Base-by-base conservation (phyloP, 1,140 invertebrate genomes). In the Danaus melanippus region DNA sequence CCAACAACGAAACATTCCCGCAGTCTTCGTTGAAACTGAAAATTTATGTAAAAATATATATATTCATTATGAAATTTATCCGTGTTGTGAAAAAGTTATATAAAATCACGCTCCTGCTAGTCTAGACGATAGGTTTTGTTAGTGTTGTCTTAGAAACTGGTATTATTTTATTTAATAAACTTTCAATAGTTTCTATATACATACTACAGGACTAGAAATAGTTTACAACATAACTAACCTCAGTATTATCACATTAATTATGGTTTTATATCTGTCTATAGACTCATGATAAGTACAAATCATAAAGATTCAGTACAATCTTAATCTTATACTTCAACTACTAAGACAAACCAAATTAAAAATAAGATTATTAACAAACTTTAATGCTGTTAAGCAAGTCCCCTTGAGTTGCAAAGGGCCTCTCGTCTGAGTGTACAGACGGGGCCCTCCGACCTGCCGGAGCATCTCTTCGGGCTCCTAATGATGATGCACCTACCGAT, bases 381-480 rank as follows among this genome's bases (percentile, higher is more conserved):
- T 86, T 86, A 11, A 86, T 81, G 52, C 80, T 79, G 50, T 86
- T 86, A 0, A 86, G 67, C 69, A 86, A 65, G 41, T 86, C 83
- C 6, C 80, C 83, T 49, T 86, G 83, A 10, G 83, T 86, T 2
- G 80, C 80, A 0, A 71, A 11, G 0, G 72, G 71, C 0, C 82
- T 66, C 49, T 83, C 79, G 40, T 83, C 82, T n/a, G 82, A 85
- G 2, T 76, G 70, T 11, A 82, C 76, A 12, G 77, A 79, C 8
- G 79, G 74, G n/a, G 82, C 75, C 17, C 65, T 58, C 1, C 61
- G 58, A 5, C 69, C 63, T 0, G 55, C 12, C 0, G 82, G 80
- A 3, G 82, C 77, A 6, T 72, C 71, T 7, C 76, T 59, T 1
- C 67, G 64, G 8, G 82, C 82, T 1, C 77, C 82, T 9, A 86